Evolutionary conservation across 2,888 invertebrate genomes (phyloP).

Genomic region (Tridacna gigas): DNA sequence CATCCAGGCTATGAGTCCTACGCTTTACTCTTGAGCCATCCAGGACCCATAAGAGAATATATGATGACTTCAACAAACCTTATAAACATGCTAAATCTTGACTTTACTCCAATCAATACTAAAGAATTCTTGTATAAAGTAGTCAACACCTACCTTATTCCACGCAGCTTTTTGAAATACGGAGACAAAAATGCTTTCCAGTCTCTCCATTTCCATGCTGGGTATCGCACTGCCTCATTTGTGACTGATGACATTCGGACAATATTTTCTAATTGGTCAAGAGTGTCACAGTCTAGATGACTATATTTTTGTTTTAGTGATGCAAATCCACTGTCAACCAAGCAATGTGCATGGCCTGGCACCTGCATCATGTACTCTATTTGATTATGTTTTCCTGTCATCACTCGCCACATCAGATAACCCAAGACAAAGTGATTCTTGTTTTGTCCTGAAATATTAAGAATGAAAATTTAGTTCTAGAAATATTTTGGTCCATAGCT

Average conservation of each 20-base stretch:
- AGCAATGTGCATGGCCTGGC: slow-evolving; percentile 12
- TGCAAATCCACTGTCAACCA: slow-evolving; percentile 8
- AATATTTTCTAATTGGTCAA: slow-evolving; percentile 2
- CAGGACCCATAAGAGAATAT: no score
- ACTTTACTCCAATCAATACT: no score
- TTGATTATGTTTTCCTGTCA: slow-evolving; percentile 8
- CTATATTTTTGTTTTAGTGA: not conserved
- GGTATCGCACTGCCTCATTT: not conserved
- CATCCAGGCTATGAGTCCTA: no score
- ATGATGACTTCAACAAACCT: no score
- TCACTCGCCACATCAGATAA: slow-evolving; percentile 15
- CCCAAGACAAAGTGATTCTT: slow-evolving; percentile 6
- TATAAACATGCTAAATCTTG: no score
- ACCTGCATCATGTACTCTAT: slow-evolving; percentile 20
- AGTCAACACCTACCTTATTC: not conserved
- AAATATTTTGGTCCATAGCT: no score
- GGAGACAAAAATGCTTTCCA: slow-evolving; percentile 9
- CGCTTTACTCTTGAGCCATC: no score
- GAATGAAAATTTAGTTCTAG: not conserved
- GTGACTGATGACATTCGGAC: not conserved
- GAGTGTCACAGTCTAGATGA: not conserved
- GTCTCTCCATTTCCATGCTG: slow-evolving; percentile 21
- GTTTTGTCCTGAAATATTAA: not conserved
- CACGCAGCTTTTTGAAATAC: not conserved
- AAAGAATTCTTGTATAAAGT: not conserved